phyloP scores from a whole-genome alignment of 1,140 invertebrate genomes.

The Drosophila suzukii region DNA sequence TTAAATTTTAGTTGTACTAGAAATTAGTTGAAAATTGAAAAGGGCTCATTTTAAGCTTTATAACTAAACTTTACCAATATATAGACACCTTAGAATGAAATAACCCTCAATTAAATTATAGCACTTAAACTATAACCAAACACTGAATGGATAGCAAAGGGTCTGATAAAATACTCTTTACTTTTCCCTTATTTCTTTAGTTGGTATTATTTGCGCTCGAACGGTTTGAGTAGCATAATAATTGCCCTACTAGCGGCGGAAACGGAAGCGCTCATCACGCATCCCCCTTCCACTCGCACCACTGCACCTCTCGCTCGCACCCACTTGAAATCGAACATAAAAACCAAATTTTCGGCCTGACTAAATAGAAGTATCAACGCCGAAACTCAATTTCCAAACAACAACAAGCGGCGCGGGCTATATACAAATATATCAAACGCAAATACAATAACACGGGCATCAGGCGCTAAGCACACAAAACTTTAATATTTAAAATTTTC shows the following conservation, averaged over 20 bases:
- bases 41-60: too few relatives aligned
- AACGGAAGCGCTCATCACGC: conserved; percentile 60
- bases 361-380: conserved; percentile 75
- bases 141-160: conserved; percentile 4
- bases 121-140: background rate
- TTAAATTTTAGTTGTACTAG: too few relatives aligned
- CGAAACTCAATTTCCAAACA: conserved; percentile 77
- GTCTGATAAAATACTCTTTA: conserved; percentile 3
- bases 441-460: conserved; percentile 38
- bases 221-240: conserved; percentile 57
- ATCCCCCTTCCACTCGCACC: conserved; percentile 10
- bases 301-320: conserved; percentile 23
- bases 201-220: conserved; percentile 51
- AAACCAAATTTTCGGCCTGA: conserved; percentile 37
- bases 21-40: too few relatives aligned
- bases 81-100: too few relatives aligned
- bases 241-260: conserved; percentile 57
- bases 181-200: conserved; percentile 16
- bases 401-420: conserved; percentile 37
- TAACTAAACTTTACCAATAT: too few relatives aligned
- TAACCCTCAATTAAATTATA: too few relatives aligned
- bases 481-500: conserved; percentile 70
- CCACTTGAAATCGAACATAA: conserved; percentile 25
- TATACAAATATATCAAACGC: conserved; percentile 33
- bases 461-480: conserved; percentile 50